Conservation (phyloP, 1,140 invertebrate species). For the Stenopsyche tienmushanensis region DNA sequence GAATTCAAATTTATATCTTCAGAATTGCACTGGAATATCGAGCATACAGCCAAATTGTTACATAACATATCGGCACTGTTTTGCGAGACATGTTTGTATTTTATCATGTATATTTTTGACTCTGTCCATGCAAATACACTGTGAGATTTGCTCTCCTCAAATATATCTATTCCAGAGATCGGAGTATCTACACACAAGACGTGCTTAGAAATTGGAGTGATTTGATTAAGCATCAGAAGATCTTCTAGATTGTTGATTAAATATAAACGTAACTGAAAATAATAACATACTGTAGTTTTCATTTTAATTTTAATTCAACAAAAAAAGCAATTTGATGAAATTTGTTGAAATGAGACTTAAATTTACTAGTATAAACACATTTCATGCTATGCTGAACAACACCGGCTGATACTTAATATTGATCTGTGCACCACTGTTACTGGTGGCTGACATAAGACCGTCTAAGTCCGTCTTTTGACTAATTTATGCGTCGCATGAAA, state of each 20-base stretch:
- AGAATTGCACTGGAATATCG: constrained; percentile 19
- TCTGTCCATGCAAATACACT: constrained; percentile 28
- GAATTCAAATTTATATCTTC: constrained; percentile 12
- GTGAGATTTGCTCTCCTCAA: constrained; percentile 24
- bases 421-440: too few species aligned
- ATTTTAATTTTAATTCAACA: too few species aligned
- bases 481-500: too few species aligned
- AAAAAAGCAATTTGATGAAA: too few species aligned
- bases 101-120: constrained; percentile 25
- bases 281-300: too few species aligned
- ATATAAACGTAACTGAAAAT: constrained; percentile 20
- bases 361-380: not conserved
- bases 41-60: constrained; percentile 13
- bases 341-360: not conserved
- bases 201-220: constrained; percentile 20
- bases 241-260: constrained; percentile 20
- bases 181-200: constrained; percentile 25
- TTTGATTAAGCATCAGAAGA: constrained; percentile 19
- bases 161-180: constrained; percentile 28
- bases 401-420: too few species aligned
- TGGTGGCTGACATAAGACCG: too few species aligned
- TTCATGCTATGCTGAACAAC: too few species aligned
- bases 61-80: constrained; percentile 11
- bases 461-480: too few species aligned
- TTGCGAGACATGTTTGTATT: constrained; percentile 19